Evolutionary conservation across 2,888 invertebrate genomes (phyloP).

Genomic region (Leptopilina syphax): DNA sequence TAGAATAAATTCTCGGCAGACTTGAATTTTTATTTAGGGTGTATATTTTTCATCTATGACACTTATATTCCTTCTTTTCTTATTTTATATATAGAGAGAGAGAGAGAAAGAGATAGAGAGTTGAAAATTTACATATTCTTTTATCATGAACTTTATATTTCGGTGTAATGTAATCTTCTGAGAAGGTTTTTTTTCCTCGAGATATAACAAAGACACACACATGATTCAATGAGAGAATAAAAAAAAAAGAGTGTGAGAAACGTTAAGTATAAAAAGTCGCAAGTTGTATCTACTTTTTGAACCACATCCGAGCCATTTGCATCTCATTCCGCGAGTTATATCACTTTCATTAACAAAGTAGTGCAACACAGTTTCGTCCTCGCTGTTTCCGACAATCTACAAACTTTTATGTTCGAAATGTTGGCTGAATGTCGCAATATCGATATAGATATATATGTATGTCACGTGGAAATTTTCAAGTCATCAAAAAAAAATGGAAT

Average conservation of each 20-base stretch:
- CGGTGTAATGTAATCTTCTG: not conserved
- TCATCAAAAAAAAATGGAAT: no score
- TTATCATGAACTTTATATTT: not conserved
- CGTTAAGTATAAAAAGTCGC: slow-evolving; percentile 56
- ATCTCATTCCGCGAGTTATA: slow-evolving; percentile 63
- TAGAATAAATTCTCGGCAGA: no score
- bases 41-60: no score
- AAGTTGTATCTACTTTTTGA: slow-evolving; percentile 56
- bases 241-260: slow-evolving; percentile 12
- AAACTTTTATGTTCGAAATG: slow-evolving; percentile 24
- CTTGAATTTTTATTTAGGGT: no score
- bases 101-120: not conserved
- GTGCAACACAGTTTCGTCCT: slow-evolving; percentile 56
- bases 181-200: not conserved
- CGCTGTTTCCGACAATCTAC: slow-evolving; percentile 49
- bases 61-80: no score
- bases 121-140: slow-evolving; percentile 8
- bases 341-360: slow-evolving; percentile 65
- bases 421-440: slow-evolving; percentile 12
- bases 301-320: slow-evolving; percentile 63
- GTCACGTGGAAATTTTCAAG: no score
- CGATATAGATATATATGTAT: not conserved
- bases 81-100: no score
- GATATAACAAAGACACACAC: slow-evolving; percentile 31
- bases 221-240: slow-evolving; percentile 26